Evolutionary conservation across 2,888 invertebrate genomes (phyloP).

Genomic region (Drosophila prolongata): DNA sequence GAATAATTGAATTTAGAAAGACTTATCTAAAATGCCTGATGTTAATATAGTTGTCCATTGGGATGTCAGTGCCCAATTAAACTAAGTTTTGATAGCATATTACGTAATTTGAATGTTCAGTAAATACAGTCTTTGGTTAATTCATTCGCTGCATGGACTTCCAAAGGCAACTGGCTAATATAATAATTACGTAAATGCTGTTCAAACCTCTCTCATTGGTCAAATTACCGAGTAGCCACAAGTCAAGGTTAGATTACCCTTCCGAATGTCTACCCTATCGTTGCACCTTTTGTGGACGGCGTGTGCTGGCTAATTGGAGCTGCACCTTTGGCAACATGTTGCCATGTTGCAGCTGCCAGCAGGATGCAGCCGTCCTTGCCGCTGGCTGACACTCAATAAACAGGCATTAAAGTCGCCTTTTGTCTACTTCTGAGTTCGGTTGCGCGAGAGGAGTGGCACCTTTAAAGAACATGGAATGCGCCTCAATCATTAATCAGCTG

Average conservation of each 20-base stretch:
- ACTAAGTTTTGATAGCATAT: no score
- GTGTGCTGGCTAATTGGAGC: slow-evolving; percentile 58
- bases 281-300: slow-evolving; percentile 56
- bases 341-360: slow-evolving; percentile 32
- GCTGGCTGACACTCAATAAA: slow-evolving; percentile 66
- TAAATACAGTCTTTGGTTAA: not conserved
- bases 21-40: no score
- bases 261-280: slow-evolving; percentile 35
- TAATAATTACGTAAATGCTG: slow-evolving; percentile 32
- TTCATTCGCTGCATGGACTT: not conserved
- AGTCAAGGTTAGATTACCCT: slow-evolving; percentile 48
- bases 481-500: slow-evolving; percentile 71
- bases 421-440: slow-evolving; percentile 38
- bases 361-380: slow-evolving; percentile 46
- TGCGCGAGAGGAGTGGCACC: slow-evolving; percentile 55
- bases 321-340: slow-evolving; percentile 59
- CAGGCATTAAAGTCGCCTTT: slow-evolving; percentile 54
- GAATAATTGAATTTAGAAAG: no score
- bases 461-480: slow-evolving; percentile 41
- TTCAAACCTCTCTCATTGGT: slow-evolving; percentile 28
- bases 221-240: slow-evolving; percentile 49
- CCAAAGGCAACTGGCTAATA: slow-evolving; percentile 1
- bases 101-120: not conserved
- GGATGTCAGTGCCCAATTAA: no score
- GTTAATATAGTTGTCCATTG: no score